phyloP scores from a whole-genome alignment of 2,888 invertebrate species.

The Linnaemya tessellans region DNA sequence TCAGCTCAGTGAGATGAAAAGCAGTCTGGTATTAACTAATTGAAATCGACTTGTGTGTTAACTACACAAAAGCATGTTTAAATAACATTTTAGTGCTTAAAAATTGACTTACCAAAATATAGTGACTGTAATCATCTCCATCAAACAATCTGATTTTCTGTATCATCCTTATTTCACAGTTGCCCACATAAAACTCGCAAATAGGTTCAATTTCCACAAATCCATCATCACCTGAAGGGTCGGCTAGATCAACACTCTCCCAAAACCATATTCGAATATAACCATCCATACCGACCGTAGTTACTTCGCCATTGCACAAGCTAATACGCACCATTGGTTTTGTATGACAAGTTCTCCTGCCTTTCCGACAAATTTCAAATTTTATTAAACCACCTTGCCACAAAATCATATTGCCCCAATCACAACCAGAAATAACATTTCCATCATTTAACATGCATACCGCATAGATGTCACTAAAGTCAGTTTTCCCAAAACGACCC shows the following conservation, averaged over 20 bases:
- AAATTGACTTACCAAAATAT: conserved; percentile 88
- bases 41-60: background rate
- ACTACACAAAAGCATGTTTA: background rate
- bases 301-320: conserved; percentile 81
- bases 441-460: conserved; percentile 94
- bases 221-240: conserved; percentile 91
- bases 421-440: conserved; percentile 93
- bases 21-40: too few relatives aligned
- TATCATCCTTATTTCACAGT: conserved; percentile 80
- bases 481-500: conserved; percentile 96
- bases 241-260: conserved; percentile 94
- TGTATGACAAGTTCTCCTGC: conserved; percentile 89
- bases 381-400: conserved; percentile 96
- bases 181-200: conserved; percentile 89
- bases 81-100: background rate
- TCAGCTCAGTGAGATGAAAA: too few relatives aligned
- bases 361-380: conserved; percentile 90
- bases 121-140: conserved; percentile 85
- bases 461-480: conserved; percentile 94
- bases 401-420: conserved; percentile 95
- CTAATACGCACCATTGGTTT: conserved; percentile 86
- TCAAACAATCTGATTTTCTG: conserved; percentile 82
- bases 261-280: conserved; percentile 94
- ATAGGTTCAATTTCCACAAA: conserved; percentile 93
- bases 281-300: conserved; percentile 87